Percentiles rank a stretch among this genome's conserved stretches.
phyloP scores from a whole-genome alignment of 2,113 vertebrate species.

The Aplodontia rufa region DNA sequence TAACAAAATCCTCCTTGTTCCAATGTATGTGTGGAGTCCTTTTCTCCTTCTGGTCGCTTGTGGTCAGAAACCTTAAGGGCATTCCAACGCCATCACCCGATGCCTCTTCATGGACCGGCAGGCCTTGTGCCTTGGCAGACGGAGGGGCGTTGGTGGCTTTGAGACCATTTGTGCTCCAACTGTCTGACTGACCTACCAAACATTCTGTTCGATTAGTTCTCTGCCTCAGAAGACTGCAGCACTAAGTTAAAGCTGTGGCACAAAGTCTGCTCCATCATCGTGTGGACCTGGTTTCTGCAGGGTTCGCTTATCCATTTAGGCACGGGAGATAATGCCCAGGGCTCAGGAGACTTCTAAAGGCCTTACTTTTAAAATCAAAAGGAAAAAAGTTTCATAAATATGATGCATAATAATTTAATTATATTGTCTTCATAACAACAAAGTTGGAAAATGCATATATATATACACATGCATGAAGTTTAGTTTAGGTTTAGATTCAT shows the following conservation, averaged over 20 bases:
- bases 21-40: background rate
- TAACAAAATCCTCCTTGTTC: background rate
- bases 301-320: background rate
- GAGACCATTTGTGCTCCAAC: background rate
- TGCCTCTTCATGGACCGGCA: background rate
- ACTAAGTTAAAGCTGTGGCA: background rate
- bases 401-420: background rate
- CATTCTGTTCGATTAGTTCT: background rate
- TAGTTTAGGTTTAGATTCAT: background rate
- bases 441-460: background rate
- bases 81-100: background rate
- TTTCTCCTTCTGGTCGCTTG: background rate
- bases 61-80: background rate
- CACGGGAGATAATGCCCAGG: background rate
- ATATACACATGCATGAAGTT: background rate
- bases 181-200: background rate
- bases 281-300: background rate
- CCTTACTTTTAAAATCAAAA: background rate
- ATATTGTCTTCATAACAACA: background rate
- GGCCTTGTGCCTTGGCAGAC: background rate
- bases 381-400: background rate
- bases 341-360: background rate
- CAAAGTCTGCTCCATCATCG: background rate
- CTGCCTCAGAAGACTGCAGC: background rate
- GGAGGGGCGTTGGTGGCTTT: background rate